phyloP scores from a whole-genome alignment of 1,140 invertebrate species.

The Cydia fagiglandana region DNA sequence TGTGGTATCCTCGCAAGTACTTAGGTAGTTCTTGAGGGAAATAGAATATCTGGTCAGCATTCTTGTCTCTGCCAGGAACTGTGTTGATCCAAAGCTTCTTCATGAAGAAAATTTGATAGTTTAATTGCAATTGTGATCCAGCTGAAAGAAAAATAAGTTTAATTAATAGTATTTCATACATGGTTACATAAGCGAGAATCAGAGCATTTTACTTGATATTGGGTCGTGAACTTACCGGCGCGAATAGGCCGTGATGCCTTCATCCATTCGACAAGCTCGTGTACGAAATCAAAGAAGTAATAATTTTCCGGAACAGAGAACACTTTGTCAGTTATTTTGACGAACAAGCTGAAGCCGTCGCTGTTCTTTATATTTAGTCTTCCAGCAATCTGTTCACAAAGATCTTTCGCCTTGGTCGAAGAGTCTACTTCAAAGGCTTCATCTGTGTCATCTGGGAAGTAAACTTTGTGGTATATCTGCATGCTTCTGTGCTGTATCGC shows the following conservation, averaged over 20 bases:
- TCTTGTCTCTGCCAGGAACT: constrained; percentile 90
- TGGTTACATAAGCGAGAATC: not conserved
- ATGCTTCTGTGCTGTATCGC: constrained; percentile 96
- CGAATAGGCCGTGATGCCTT: constrained; percentile 87
- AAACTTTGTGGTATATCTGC: constrained; percentile 95
- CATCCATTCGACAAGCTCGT: constrained; percentile 93
- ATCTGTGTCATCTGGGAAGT: constrained; percentile 96
- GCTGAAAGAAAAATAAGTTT: constrained; percentile 51
- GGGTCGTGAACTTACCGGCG: constrained; percentile 81
- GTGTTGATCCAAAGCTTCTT: constrained; percentile 97
- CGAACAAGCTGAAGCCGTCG: constrained; percentile 95
- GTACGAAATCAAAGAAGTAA: constrained; percentile 97
- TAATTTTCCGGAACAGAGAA: constrained; percentile 95
- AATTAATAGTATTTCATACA: not conserved
- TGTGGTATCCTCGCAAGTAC: constrained; percentile 93
- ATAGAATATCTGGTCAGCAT: constrained; percentile 96
- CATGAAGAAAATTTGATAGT: constrained; percentile 97
- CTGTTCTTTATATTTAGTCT: constrained; percentile 86
- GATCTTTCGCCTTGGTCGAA: constrained; percentile 91
- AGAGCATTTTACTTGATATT: not conserved
- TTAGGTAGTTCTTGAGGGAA: constrained; percentile 97
- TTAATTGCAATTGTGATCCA: constrained; percentile 84
- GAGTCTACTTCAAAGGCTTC: constrained; percentile 90
- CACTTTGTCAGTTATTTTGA: constrained; percentile 95
- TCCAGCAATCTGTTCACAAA: constrained; percentile 90